phyloP scores from a whole-genome alignment of 2,888 invertebrate genomes.

The Scaptomyza flava region DNA sequence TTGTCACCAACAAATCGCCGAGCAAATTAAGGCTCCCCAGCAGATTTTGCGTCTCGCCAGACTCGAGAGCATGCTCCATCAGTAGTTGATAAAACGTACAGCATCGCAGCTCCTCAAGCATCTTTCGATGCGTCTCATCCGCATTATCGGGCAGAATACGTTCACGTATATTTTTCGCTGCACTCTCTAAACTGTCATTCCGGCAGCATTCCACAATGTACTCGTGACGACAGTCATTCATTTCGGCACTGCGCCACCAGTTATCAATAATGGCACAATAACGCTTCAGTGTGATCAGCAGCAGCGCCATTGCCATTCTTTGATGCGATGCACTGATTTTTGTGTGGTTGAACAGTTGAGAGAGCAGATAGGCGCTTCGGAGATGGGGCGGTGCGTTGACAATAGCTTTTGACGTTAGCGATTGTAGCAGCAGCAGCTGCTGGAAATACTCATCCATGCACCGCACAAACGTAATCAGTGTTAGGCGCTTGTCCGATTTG shows the following conservation, averaged over 20 bases:
- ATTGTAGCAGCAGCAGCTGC: conserved; percentile 82
- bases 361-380: conserved; percentile 84
- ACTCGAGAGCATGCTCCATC: conserved; percentile 77
- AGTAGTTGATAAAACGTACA: conserved; percentile 78
- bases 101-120: conserved; percentile 65
- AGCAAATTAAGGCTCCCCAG: conserved; percentile 80
- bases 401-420: conserved; percentile 81
- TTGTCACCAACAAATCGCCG: conserved; percentile 71
- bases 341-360: conserved; percentile 83
- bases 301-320: conserved; percentile 35
- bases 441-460: conserved; percentile 81
- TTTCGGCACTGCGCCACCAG: too few species aligned
- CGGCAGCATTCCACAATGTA: conserved; percentile 85
- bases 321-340: conserved; percentile 51
- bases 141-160: not conserved
- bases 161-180: conserved; percentile 45
- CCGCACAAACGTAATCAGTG: conserved; percentile 83
- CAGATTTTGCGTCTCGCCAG: conserved; percentile 81
- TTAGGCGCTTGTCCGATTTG: not conserved
- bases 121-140: conserved; percentile 4
- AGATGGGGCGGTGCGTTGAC: conserved; percentile 78
- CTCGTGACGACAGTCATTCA: conserved; percentile 83
- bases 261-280: too few species aligned
- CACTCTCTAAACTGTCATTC: not conserved
- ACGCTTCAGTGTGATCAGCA: too few species aligned